Evolutionary conservation across 1,140 invertebrate genomes (phyloP).

Genomic region (Drosophila kurseongensis): DNA sequence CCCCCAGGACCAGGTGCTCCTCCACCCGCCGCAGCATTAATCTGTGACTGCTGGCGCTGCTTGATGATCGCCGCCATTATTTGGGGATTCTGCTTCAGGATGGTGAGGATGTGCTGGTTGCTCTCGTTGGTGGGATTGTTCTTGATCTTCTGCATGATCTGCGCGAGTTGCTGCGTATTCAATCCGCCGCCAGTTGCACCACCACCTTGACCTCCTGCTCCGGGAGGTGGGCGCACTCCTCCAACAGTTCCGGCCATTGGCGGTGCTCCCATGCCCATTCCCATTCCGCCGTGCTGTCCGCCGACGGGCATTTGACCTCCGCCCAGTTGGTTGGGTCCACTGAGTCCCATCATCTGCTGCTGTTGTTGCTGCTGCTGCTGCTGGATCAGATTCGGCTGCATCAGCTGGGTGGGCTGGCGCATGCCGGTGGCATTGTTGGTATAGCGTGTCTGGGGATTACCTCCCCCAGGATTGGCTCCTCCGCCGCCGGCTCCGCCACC

Average conservation of each 20-base stretch:
- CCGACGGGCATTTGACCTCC: conserved; percentile 74
- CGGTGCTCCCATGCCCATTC: conserved; percentile 62
- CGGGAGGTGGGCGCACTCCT: conserved; percentile 68
- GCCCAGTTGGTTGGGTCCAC: conserved; percentile 67
- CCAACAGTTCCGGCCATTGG: conserved; percentile 52
- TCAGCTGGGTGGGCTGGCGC: conserved; percentile 84
- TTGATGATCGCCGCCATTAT: conserved; percentile 99
- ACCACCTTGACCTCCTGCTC: conserved; percentile 84
- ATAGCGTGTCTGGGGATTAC: conserved; percentile 58
- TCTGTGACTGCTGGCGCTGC: conserved; percentile 89
- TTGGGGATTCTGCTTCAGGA: conserved; percentile 97
- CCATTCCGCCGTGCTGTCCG: conserved; percentile 65
- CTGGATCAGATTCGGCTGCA: conserved; percentile 76
- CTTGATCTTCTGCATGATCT: conserved; percentile 94
- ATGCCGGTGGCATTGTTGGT: conserved; percentile 74
- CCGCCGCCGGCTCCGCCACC: conserved; percentile 39
- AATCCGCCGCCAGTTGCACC: conserved; percentile 86
- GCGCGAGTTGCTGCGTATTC: conserved; percentile 93
- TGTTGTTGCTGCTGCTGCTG: conserved; percentile 83
- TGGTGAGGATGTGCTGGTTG: conserved; percentile 95
- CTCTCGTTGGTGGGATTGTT: conserved; percentile 94
- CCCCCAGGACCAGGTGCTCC: conserved; percentile 73
- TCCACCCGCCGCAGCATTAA: conserved; percentile 73
- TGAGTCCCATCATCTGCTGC: conserved; percentile 84
- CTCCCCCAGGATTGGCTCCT: conserved; percentile 29